These are phyloP conservation scores for Oenanthe oenanthe DNA, from an alignment of 2,113 vertebrate species.

Conservation along the genomic window DNA sequence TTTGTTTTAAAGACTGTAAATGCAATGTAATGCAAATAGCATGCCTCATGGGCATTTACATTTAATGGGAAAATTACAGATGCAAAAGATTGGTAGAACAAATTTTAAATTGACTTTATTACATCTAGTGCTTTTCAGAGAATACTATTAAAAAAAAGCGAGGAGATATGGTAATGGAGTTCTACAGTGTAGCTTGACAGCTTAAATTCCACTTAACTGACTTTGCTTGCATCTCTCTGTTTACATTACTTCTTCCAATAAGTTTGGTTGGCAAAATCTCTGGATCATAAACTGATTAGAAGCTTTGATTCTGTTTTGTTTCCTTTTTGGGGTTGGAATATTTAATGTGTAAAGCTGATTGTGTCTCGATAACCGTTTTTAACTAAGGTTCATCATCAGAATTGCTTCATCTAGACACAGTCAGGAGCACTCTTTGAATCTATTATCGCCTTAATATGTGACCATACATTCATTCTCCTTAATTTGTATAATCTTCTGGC, in stretches of 20 bases:
- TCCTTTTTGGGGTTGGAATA: slow-evolving; percentile 36
- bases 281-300: slow-evolving; percentile 63
- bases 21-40: slow-evolving; percentile 90
- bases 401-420: slow-evolving; percentile 21
- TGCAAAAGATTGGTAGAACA: slow-evolving; percentile 89
- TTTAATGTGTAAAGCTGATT: slow-evolving; percentile 29
- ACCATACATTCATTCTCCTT: neutral
- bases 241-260: slow-evolving; percentile 64
- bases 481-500: neutral
- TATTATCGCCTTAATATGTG: slow-evolving; percentile 32
- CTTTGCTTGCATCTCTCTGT: slow-evolving; percentile 60
- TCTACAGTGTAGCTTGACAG: slow-evolving; percentile 72
- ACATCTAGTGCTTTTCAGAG: slow-evolving; percentile 84
- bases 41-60: slow-evolving; percentile 88
- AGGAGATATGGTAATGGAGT: slow-evolving; percentile 76
- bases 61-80: slow-evolving; percentile 90
- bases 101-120: slow-evolving; percentile 90
- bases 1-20: slow-evolving; percentile 91
- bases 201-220: slow-evolving; percentile 73
- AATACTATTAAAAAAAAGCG: slow-evolving; percentile 77
- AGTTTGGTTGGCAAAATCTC: slow-evolving; percentile 53
- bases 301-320: slow-evolving; percentile 62
- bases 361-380: slow-evolving; percentile 34
- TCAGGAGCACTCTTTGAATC: slow-evolving; percentile 15
- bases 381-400: slow-evolving; percentile 36